phyloP scores from a whole-genome alignment of 2,888 invertebrate species.

The Pelosia muscerda region DNA sequence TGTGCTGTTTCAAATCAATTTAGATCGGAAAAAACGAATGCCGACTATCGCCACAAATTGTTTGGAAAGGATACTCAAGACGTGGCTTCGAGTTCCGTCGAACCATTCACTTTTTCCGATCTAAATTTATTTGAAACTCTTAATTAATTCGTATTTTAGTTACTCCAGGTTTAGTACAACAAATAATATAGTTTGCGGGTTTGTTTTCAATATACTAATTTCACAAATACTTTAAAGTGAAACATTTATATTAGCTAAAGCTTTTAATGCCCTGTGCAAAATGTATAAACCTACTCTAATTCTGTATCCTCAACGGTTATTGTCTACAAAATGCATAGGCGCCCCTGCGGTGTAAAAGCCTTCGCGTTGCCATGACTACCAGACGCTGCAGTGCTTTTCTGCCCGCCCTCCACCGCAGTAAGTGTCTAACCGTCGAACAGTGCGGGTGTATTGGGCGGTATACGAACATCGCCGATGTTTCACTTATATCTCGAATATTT shows the following conservation, averaged over 20 bases:
- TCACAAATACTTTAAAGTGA: neutral
- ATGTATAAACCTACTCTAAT: conserved; percentile 48
- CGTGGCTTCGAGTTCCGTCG: too few relatives aligned
- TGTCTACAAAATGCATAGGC: conserved; percentile 64
- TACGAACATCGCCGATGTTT: conserved; percentile 40
- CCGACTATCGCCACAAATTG: too few relatives aligned
- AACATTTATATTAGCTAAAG: neutral
- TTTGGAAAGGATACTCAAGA: too few relatives aligned
- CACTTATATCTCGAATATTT: conserved; percentile 43
- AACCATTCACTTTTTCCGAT: too few relatives aligned
- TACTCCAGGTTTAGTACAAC: neutral
- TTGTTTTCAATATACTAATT: neutral
- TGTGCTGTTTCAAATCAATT: too few relatives aligned
- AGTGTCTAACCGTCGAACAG: conserved; percentile 62
- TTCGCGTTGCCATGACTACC: conserved; percentile 75
- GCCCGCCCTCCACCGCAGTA: conserved; percentile 82
- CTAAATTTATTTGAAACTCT: too few relatives aligned
- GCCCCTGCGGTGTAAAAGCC: conserved; percentile 65
- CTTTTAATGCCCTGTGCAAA: conserved; percentile 12
- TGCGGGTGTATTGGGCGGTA: conserved; percentile 54
- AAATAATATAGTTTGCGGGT: neutral
- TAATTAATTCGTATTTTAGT: neutral
- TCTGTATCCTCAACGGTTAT: conserved; percentile 55
- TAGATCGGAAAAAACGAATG: too few relatives aligned
- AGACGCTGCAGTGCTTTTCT: conserved; percentile 81